Conservation (phyloP, 2,113 vertebrate genomes). For the Chunga burmeisteri region DNA sequence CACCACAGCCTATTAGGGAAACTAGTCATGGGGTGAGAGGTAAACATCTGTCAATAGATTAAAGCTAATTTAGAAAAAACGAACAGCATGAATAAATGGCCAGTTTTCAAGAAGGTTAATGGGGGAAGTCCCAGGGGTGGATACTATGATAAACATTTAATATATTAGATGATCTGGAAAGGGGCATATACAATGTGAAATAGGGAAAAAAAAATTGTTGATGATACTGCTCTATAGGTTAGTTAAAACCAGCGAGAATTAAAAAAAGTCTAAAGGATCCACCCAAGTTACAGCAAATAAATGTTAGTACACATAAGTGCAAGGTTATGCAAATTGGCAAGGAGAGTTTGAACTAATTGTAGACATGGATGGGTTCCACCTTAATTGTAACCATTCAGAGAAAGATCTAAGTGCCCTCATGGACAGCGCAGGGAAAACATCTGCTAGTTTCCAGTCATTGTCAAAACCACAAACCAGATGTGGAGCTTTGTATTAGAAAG, state of each 20-base stretch:
- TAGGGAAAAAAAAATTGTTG: neutral
- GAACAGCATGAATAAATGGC: conserved; percentile 60
- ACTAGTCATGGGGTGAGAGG: conserved; percentile 59
- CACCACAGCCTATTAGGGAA: conserved; percentile 52
- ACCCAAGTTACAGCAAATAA: neutral
- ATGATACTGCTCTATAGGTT: neutral
- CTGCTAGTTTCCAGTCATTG: conserved; percentile 38
- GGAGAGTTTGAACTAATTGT: neutral
- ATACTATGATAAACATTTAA: conserved; percentile 57
- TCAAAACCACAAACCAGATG: conserved; percentile 51
- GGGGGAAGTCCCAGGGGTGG: conserved; percentile 47
- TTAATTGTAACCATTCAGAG: conserved; percentile 36
- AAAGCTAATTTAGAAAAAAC: conserved; percentile 64
- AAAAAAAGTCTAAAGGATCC: neutral
- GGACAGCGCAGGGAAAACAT: conserved; percentile 35
- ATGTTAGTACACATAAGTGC: neutral
- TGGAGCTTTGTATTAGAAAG: neutral
- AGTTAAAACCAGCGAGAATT: neutral
- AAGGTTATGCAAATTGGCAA: conserved; percentile 27
- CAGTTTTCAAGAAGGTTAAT: conserved; percentile 61
- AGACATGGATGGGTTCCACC: conserved; percentile 8
- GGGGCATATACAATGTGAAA: neutral
- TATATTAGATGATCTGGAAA: conserved; percentile 67
- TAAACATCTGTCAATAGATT: conserved; percentile 70
- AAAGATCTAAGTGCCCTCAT: conserved; percentile 39